Base-by-base conservation (phyloP, 1,140 invertebrate species). In the Antheraea pernyi region DNA sequence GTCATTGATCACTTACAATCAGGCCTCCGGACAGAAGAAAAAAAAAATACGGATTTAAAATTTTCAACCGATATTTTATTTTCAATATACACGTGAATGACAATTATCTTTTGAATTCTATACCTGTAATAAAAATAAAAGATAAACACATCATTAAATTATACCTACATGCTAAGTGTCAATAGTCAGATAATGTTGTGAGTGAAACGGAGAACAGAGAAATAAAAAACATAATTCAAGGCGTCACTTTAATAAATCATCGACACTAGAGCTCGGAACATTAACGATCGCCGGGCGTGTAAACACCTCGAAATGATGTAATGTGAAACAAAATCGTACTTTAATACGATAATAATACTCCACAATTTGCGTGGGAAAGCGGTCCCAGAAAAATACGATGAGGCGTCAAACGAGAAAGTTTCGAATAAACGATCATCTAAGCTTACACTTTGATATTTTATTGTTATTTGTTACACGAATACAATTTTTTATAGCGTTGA, bases 301-400 rank as follows among this genome's bases (percentile, higher is more conserved):
- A 63, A 63, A 63, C 61, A 7, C 30, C n/a, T 19, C 11, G 6
- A 36, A 63, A 63, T 63, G 61, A 30, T 3, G 30, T 63, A 63
- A 63, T 36, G 9, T 36, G 19, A 30, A 19, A n/a, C 61, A 61
- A 61, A 53, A 53, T 53, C 46, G 46, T 53, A 53, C 46, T 53
- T 53, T 53, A 53, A 53, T 53, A 53, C 13, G 9, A 53, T 53
- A 53, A 53, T 53, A 53, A 53, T 53, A 53, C 11, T 16, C 5
- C 11, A 53, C 46, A 53, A 53, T 53, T 53, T 53, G 46, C 13
- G 46, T 53, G 46, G 46, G 46, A 53, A 53, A 9, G 7, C 0
- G 10, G 46, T 53, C 9, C 4, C 11, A 53, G 10, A 53, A 53
- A 53, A 16, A 53, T 7, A 53, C 46, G 46, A 53, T 53, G 13